Conservation (phyloP, 37 sponge, comb jelly and placozoan species). For the Halisarca cf. caerulea region DNA sequence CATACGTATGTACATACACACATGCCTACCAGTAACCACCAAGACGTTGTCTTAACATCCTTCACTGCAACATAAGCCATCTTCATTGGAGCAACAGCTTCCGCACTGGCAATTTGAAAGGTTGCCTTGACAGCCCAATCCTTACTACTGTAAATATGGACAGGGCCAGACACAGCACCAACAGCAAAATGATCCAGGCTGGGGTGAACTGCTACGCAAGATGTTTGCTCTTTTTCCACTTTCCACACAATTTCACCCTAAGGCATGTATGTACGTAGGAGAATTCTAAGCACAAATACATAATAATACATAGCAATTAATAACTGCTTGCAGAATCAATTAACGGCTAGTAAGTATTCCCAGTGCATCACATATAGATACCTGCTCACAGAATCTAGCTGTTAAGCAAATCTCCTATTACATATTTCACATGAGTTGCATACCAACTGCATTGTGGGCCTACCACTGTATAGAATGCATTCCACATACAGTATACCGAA, state of each 20-base stretch:
- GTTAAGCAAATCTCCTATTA: no score
- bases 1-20: not conserved
- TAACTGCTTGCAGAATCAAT: no score
- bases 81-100: not conserved
- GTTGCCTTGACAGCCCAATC: not conserved
- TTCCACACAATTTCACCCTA: slow-evolving; percentile 16
- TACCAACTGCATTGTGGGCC: no score
- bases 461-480: no score
- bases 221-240: not conserved
- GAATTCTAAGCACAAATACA: no score
- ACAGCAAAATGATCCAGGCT: not conserved
- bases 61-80: not conserved
- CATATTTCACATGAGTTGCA: no score
- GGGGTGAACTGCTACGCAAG: slow-evolving; percentile 10
- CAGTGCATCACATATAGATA: no score
- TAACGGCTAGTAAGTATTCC: no score
- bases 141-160: not conserved
- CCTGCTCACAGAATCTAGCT: no score
- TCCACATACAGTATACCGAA: no score
- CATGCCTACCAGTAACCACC: not conserved
- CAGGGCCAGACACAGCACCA: not conserved
- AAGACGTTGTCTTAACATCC: not conserved
- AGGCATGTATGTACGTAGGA: no score
- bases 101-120: not conserved
- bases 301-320: no score